These are phyloP conservation scores for Epizoanthus fatuus DNA, from an alignment of 92 coral and sea anemone genomes.

Conservation along the genomic window DNA sequence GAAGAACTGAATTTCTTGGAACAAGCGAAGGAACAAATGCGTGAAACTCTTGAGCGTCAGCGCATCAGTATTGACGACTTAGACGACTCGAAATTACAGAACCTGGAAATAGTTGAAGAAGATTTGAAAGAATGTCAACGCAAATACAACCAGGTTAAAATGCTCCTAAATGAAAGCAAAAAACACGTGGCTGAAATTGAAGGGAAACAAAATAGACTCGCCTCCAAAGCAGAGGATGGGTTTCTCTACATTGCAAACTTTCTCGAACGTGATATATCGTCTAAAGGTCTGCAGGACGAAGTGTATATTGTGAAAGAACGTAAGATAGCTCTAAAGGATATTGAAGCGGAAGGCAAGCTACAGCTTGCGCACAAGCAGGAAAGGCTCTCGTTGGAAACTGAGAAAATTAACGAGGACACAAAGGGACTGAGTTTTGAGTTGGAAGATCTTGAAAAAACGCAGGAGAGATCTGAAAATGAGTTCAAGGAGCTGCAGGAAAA, in stretches of 20 bases:
- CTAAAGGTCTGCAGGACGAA: conserved; percentile 75
- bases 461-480: conserved; percentile 87
- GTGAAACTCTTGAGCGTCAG: conserved; percentile 78
- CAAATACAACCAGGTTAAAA: conserved; percentile 80
- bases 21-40: conserved; percentile 63
- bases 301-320: conserved; percentile 75
- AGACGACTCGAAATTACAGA: conserved; percentile 72
- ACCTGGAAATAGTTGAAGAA: conserved; percentile 78
- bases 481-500: conserved; percentile 82
- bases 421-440: conserved; percentile 72
- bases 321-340: conserved; percentile 81
- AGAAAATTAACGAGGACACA: conserved; percentile 56
- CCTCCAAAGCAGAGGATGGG: conserved; percentile 66
- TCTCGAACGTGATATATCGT: conserved; percentile 72
- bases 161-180: conserved; percentile 72
- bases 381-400: conserved; percentile 56
- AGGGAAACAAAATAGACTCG: conserved; percentile 63
- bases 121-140: conserved; percentile 85
- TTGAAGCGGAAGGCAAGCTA: conserved; percentile 87
- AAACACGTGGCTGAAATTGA: conserved; percentile 78
- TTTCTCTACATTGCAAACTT: conserved; percentile 74
- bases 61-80: conserved; percentile 73
- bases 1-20: conserved; percentile 60
- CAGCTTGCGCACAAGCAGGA: conserved; percentile 85
- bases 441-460: conserved; percentile 85